These are phyloP conservation scores for Cyprinodon tularosa DNA, from an alignment of 2,113 vertebrate species.

Conservation along the genomic window DNA sequence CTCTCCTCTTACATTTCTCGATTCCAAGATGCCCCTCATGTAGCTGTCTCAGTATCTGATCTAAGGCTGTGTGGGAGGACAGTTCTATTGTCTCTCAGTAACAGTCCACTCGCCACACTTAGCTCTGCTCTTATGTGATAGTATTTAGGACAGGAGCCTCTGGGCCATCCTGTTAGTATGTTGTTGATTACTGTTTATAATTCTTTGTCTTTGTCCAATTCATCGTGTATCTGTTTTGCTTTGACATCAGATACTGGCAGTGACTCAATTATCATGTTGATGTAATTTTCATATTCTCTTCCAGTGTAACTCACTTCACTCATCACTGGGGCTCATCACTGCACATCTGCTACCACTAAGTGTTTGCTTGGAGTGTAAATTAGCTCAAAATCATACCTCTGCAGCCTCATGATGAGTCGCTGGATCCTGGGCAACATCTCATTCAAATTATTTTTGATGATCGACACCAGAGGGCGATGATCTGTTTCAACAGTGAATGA, in stretches of 20 bases:
- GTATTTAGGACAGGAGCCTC: neutral
- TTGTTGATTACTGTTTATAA: neutral
- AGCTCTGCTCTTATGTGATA: neutral
- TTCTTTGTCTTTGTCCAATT: neutral
- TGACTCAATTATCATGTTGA: neutral
- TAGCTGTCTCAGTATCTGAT: neutral
- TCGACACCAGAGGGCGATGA: too few species aligned
- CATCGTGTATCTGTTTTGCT: neutral
- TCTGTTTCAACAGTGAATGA: too few species aligned
- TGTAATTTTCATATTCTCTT: neutral
- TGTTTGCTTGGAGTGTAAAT: too few species aligned
- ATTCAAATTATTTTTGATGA: too few species aligned
- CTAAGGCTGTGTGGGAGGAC: neutral
- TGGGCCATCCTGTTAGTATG: neutral
- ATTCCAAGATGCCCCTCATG: neutral
- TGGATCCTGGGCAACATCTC: too few species aligned
- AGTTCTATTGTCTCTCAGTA: neutral
- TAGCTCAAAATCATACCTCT: too few species aligned
- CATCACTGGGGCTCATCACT: neutral
- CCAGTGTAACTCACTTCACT: neutral
- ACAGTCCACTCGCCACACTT: too few species aligned
- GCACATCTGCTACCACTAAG: neutral
- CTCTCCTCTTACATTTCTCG: neutral
- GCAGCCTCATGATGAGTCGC: too few species aligned
- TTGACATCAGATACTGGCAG: neutral